Base-by-base conservation (phyloP, 2,888 invertebrate genomes). In the Ganaspis brasiliensis region DNA sequence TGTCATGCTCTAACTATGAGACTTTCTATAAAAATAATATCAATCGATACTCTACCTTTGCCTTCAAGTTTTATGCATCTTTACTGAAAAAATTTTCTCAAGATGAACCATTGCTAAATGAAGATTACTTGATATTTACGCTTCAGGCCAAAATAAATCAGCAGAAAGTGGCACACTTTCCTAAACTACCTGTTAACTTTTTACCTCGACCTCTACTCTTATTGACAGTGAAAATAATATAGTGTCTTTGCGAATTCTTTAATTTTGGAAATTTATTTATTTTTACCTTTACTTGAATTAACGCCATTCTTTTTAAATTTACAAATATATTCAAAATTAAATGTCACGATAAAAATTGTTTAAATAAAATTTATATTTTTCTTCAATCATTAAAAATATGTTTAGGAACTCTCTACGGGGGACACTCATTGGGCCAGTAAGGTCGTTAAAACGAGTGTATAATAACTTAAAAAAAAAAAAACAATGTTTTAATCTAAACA, bases 111-210 rank as follows among this genome's bases (percentile, higher is more conserved):
- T 59, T 37, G 67, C 16, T 37, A 76, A 52, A 24, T 2, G 4
- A 10, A 70, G 24, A 40, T 16, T n/a, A 19, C 2, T 70, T 16
- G n/a, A 19, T 40, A 45, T 73, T 59, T 37, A 55, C 61, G 74
- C 70, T 73, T 49, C 59, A 81, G 76, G 81, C 37, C 16, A 19
- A 67, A 45, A 63, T 40, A 16, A 45, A 24, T 26, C n/a, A 67
- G n/a, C 45, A n/a, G 85, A 86, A 85, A 85, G 85, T 85, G 89
- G 76, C 89, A 89, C 82, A 89, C 88, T 88, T 88, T 85, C 86
- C 88, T 87, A 86, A 88, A 83, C 72, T 45, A 10, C 74, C 31
- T 52, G 57, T 56, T 55, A 19, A 10, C 74, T 35, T 52, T 49
- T 56, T 55, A 19, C 57, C 73, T 74, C 10, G 31, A 59, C 59